Evolutionary conservation across 1,140 invertebrate genomes (phyloP).

Genomic region (Hypsibius dujardini): DNA sequence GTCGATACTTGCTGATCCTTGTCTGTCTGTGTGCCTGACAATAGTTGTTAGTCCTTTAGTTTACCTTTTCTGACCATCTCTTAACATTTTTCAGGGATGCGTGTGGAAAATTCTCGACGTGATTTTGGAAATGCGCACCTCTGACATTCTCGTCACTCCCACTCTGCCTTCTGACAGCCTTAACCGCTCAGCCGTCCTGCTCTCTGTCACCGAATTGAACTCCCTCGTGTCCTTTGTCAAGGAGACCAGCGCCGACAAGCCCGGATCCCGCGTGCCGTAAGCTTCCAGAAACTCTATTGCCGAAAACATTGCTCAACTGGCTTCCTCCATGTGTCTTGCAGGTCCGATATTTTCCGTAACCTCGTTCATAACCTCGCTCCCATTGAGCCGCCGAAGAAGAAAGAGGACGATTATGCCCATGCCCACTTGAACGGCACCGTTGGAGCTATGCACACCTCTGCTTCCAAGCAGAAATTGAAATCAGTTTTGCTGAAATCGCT

Average conservation of each 20-base stretch:
- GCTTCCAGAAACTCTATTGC: no score
- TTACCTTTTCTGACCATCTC: no score
- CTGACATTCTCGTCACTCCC: constrained; percentile 25
- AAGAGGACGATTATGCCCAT: neutral
- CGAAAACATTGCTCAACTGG: no score
- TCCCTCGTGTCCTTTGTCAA: neutral
- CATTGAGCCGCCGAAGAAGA: neutral
- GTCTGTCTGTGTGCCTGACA: no score
- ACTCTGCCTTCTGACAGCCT: constrained; percentile 19
- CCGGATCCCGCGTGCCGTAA: neutral
- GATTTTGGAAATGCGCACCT: constrained; percentile 39
- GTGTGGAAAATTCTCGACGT: constrained; percentile 53
- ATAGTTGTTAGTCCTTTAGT: no score
- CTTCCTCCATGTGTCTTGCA: no score
- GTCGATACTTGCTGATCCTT: no score
- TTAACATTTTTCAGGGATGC: constrained; percentile 36
- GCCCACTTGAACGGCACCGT: neutral
- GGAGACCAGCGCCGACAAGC: constrained; percentile 4
- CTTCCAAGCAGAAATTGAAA: neutral
- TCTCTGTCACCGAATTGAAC: neutral
- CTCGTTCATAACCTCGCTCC: neutral
- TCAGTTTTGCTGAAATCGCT: neutral
- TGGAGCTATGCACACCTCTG: neutral
- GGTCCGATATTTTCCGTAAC: constrained; percentile 7
- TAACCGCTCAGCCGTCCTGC: neutral